Conservation (phyloP, 2,113 vertebrate genomes). For the Bos javanicus region DNA sequence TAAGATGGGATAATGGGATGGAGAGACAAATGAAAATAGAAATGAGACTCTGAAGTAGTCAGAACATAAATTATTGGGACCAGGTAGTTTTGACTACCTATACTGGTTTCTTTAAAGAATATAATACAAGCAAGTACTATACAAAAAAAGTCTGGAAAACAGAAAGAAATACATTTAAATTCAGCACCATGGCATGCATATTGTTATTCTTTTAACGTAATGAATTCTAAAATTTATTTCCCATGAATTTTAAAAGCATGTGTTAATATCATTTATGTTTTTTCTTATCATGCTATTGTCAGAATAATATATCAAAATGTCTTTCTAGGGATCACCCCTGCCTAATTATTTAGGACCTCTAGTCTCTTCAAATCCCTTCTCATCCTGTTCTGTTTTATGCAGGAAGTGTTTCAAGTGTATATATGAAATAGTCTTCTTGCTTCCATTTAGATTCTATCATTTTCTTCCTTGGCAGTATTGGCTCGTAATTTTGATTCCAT, state of each 20-base stretch:
- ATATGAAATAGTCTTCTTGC: neutral
- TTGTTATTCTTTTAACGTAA: neutral
- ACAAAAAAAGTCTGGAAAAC: neutral
- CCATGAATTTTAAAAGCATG: neutral
- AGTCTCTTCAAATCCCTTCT: neutral
- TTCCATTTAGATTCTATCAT: neutral
- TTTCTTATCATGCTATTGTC: neutral
- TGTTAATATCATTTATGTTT: neutral
- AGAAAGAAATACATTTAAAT: neutral
- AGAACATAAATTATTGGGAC: neutral
- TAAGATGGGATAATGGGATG: neutral
- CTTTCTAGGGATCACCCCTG: neutral
- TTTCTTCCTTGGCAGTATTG: neutral
- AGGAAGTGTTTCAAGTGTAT: neutral
- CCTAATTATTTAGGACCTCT: neutral
- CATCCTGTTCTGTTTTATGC: neutral
- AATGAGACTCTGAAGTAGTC: neutral
- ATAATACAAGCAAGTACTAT: neutral
- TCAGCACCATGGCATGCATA: neutral
- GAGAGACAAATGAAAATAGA: neutral
- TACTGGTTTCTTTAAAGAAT: neutral
- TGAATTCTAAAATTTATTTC: neutral
- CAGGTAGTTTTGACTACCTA: neutral
- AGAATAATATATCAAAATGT: neutral
- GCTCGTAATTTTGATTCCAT: neutral